These are phyloP conservation scores for Mimumesa dahlbomi DNA, from an alignment of 2,888 invertebrate genomes.

Conservation along the genomic window DNA sequence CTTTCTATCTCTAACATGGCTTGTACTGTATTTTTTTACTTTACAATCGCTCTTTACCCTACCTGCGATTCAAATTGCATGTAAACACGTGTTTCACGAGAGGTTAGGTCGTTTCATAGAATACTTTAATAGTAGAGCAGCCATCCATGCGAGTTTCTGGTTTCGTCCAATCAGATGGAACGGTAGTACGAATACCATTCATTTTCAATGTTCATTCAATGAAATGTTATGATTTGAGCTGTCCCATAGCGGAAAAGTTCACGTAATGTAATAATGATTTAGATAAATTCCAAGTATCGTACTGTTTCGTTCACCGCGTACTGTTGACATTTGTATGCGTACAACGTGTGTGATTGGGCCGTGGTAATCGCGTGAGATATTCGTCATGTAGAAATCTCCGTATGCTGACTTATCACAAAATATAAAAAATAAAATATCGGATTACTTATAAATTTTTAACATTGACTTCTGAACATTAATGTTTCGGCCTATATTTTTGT, in stretches of 20 bases:
- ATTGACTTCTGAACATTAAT: too few relatives aligned
- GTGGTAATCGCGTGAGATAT: background rate
- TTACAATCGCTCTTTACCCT: background rate
- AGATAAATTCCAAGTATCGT: too few relatives aligned
- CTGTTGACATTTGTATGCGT: background rate
- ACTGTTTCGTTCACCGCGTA: too few relatives aligned
- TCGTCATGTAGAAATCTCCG: too few relatives aligned
- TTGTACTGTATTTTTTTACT: background rate
- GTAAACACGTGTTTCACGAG: constrained; percentile 28
- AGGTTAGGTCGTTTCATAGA: constrained; percentile 38
- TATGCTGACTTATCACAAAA: too few relatives aligned
- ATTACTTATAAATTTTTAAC: too few relatives aligned
- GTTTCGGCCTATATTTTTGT: too few relatives aligned
- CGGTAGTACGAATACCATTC: background rate
- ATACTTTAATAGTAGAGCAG: background rate
- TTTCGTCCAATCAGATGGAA: background rate
- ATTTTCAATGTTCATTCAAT: too few relatives aligned
- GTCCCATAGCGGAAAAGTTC: too few relatives aligned
- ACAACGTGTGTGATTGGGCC: background rate
- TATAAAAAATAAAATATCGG: too few relatives aligned
- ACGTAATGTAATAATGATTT: too few relatives aligned
- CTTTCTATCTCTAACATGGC: constrained; percentile 8
- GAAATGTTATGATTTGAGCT: too few relatives aligned
- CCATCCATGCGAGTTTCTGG: background rate
- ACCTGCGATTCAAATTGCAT: constrained; percentile 15